A percentile compares a stretch with the other conserved stretches of the same genome.
These are phyloP conservation scores for Phoronis australis DNA, from an alignment of 2,888 invertebrate genomes.

Conservation along the genomic window DNA sequence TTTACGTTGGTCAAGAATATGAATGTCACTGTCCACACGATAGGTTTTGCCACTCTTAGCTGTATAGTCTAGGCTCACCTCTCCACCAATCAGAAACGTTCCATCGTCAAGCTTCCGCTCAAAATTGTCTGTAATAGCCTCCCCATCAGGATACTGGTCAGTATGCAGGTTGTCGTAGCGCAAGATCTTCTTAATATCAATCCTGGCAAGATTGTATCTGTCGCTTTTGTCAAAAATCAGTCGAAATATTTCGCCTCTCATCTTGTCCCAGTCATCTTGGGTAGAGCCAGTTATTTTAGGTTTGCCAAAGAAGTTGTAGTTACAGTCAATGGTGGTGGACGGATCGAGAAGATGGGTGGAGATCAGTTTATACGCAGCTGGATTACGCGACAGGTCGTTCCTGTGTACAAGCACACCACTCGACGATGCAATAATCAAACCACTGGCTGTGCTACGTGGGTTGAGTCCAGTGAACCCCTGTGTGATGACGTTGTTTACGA, in stretches of 20 bases:
- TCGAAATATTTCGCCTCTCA: conserved; percentile 27
- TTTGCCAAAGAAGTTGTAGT: conserved; percentile 92
- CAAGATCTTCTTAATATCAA: conserved; percentile 84
- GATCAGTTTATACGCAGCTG: conserved; percentile 85
- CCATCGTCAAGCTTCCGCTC: conserved; percentile 57
- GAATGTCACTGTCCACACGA: conserved; percentile 87
- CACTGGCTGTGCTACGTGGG: conserved; percentile 87
- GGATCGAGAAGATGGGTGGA: conserved; percentile 93
- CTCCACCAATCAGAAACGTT: conserved; percentile 38
- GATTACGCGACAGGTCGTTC: conserved; percentile 81
- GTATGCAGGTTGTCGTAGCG: conserved; percentile 83
- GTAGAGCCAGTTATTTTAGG: no score
- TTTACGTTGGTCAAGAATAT: conserved; percentile 86
- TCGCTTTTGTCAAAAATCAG: conserved; percentile 46
- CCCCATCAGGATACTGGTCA: conserved; percentile 72
- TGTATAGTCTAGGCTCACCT: conserved; percentile 22
- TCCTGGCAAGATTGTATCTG: conserved; percentile 83
- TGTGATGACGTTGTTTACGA: conserved; percentile 76
- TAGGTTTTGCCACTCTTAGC: conserved; percentile 56
- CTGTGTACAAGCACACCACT: conserved; percentile 81
- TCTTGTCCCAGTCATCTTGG: conserved; percentile 20
- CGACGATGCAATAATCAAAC: conserved; percentile 85
- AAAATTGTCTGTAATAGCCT: conserved; percentile 78
- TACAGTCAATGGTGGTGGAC: conserved; percentile 86
- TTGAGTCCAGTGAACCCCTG: conserved; percentile 79